phyloP scores from a whole-genome alignment of 2,888 invertebrate species.

The Himalopsyche anomala region DNA sequence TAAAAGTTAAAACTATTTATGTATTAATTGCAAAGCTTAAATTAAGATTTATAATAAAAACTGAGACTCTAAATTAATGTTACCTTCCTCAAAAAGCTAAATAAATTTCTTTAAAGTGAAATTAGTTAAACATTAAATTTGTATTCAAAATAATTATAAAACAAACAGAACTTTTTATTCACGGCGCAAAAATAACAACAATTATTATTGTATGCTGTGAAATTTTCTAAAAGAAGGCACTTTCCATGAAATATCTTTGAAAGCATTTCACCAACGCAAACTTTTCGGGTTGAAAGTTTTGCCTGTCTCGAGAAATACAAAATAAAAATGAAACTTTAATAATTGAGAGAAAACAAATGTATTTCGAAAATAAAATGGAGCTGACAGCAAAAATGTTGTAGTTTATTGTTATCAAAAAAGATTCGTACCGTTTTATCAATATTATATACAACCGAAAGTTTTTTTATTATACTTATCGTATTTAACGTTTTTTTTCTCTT shows the following conservation, averaged over 20 bases:
- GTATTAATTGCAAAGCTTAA: too few species aligned
- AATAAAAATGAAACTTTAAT: slow-evolving; percentile 19
- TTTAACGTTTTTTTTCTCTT: too few species aligned
- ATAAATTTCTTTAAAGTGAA: too few species aligned
- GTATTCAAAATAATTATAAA: too few species aligned
- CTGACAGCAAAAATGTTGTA: background rate
- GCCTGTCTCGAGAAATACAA: background rate
- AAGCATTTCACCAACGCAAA: slow-evolving; percentile 1
- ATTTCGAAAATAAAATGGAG: background rate
- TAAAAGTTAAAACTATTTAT: too few species aligned
- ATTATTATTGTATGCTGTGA: background rate
- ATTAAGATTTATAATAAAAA: too few species aligned
- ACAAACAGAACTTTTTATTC: too few species aligned
- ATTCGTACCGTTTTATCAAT: background rate
- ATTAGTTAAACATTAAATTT: too few species aligned
- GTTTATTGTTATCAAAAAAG: background rate
- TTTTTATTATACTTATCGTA: too few species aligned
- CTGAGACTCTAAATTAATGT: too few species aligned
- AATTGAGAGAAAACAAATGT: slow-evolving; percentile 28
- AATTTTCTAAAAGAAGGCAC: background rate
- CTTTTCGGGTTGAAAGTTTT: background rate
- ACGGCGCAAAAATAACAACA: background rate
- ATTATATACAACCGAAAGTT: too few species aligned
- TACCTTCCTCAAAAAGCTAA: too few species aligned
- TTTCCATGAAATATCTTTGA: background rate